Conservation (phyloP, 2,888 invertebrate genomes). For the Drosophila heteroneura region DNA sequence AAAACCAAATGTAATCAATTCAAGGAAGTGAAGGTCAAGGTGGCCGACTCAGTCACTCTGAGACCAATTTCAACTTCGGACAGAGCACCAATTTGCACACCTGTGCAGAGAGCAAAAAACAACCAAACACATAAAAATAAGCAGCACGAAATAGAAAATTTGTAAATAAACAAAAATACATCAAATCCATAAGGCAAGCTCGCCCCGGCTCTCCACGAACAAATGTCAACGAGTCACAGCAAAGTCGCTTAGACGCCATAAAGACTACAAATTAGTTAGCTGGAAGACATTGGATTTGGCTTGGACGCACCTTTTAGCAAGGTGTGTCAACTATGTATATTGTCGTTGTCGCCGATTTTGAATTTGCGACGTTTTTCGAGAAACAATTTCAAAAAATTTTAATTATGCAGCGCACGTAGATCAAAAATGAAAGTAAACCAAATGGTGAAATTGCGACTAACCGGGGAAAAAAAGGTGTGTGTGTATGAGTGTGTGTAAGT, state of each 20-base stretch:
- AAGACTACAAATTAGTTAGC: constrained; percentile 58
- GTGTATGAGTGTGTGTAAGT: constrained; percentile 19
- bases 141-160: constrained; percentile 30
- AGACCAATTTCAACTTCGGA: neutral
- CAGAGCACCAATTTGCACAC: constrained; percentile 42
- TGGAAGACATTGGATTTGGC: constrained; percentile 22
- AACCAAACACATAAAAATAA: constrained; percentile 5
- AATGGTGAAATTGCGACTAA: constrained; percentile 73
- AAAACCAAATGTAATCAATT: constrained; percentile 51
- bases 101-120: constrained; percentile 33
- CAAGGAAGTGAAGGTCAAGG: constrained; percentile 73
- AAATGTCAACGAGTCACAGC: constrained; percentile 35
- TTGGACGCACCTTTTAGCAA: constrained; percentile 62
- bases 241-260: constrained; percentile 10
- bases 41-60: constrained; percentile 28
- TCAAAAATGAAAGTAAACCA: constrained; percentile 76
- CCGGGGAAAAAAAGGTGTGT: constrained; percentile 23
- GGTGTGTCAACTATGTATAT: constrained; percentile 54
- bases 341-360: constrained; percentile 32
- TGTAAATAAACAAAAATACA: constrained; percentile 34
- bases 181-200: constrained; percentile 14
- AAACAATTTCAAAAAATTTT: constrained; percentile 60
- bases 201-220: constrained; percentile 18
- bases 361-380: constrained; percentile 59
- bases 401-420: constrained; percentile 74